These are phyloP conservation scores for Chrysogorgia sp. DNA, from an alignment of 92 coral and sea anemone genomes.

Conservation along the genomic window DNA sequence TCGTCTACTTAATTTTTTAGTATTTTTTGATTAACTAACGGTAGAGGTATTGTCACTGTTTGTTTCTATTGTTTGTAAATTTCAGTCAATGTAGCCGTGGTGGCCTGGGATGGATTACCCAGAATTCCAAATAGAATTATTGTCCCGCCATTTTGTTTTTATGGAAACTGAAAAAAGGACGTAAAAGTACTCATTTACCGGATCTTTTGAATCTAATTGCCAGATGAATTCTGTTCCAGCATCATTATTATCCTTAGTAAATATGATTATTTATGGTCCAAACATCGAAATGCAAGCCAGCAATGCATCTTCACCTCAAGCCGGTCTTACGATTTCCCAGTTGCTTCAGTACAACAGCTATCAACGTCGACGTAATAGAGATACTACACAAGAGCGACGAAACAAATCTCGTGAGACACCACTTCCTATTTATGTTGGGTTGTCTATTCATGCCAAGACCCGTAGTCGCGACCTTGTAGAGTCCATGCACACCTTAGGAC, in stretches of 20 bases:
- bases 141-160: no score
- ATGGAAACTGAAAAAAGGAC: no score
- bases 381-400: slow-evolving; percentile 29
- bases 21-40: no score
- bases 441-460: slow-evolving; percentile 64
- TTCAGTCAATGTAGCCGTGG: no score
- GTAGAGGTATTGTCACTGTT: no score
- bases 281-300: slow-evolving; percentile 31
- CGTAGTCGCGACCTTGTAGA: slow-evolving; percentile 66
- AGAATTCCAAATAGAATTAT: no score
- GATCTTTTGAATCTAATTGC: slow-evolving; percentile 62
- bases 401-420: slow-evolving; percentile 61
- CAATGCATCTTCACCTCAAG: neutral
- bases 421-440: slow-evolving; percentile 57
- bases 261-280: slow-evolving; percentile 61
- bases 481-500: slow-evolving; percentile 51
- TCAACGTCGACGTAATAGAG: slow-evolving; percentile 45
- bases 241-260: slow-evolving; percentile 49
- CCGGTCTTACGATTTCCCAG: neutral
- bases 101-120: no score
- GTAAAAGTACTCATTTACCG: no score
- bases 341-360: slow-evolving; percentile 22
- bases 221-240: slow-evolving; percentile 62
- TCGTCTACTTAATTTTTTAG: no score
- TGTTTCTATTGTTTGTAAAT: no score